These are phyloP conservation scores for Polietes domitor DNA, from an alignment of 2,888 invertebrate species.

Conservation along the genomic window DNA sequence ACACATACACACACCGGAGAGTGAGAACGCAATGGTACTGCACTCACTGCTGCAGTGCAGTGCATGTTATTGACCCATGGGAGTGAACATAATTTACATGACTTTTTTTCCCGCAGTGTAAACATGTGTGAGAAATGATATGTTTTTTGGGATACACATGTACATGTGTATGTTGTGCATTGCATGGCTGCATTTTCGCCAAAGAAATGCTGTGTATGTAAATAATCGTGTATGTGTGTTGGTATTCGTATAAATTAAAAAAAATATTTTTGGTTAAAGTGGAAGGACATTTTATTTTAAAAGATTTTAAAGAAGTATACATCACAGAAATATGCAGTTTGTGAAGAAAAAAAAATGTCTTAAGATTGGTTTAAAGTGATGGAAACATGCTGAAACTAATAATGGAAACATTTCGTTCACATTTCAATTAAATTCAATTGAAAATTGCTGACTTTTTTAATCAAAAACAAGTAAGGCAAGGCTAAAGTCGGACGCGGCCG, in stretches of 20 bases:
- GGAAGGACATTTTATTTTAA: too few species aligned
- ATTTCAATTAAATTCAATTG: too few species aligned
- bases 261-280: slow-evolving; percentile 36
- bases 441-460: too few species aligned
- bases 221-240: neutral
- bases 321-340: too few species aligned
- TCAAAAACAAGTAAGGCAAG: too few species aligned
- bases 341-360: too few species aligned
- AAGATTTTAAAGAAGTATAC: too few species aligned
- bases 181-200: neutral
- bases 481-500: too few species aligned
- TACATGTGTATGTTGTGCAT: slow-evolving; percentile 14
- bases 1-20: slow-evolving; percentile 32
- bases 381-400: too few species aligned
- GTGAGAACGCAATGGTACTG: slow-evolving; percentile 21
- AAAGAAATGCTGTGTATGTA: slow-evolving; percentile 33
- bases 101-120: slow-evolving; percentile 35
- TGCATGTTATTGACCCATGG: slow-evolving; percentile 61
- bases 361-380: too few species aligned
- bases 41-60: slow-evolving; percentile 43
- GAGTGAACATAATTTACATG: slow-evolving; percentile 61
- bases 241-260: slow-evolving; percentile 11
- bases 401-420: too few species aligned
- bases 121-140: slow-evolving; percentile 58
- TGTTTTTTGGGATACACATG: slow-evolving; percentile 43